Percentiles rank a stretch among this genome's conserved stretches.
These are phyloP conservation scores for Leucophenga maculata DNA, from an alignment of 2,888 invertebrate species.

Conservation along the genomic window DNA sequence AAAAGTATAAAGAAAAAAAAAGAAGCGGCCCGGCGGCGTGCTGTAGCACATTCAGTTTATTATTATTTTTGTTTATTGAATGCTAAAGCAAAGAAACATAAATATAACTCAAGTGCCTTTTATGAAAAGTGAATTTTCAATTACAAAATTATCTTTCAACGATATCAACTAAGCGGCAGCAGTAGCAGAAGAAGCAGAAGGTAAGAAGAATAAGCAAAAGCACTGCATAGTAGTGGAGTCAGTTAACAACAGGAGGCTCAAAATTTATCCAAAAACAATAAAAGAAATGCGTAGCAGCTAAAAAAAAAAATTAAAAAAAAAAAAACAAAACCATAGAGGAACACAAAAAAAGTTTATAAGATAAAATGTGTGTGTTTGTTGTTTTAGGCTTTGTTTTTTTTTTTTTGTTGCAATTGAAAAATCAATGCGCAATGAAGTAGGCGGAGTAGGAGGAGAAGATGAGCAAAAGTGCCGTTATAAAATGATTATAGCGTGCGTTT, in stretches of 20 bases:
- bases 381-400: background rate
- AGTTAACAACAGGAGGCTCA: background rate
- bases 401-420: constrained; percentile 45
- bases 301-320: constrained; percentile 26
- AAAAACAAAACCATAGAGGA: constrained; percentile 4
- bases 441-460: background rate
- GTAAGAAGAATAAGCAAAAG: background rate
- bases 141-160: too few species aligned
- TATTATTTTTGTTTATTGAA: too few species aligned
- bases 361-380: background rate
- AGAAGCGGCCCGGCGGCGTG: too few species aligned
- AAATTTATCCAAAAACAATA: background rate
- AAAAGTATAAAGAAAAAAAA: too few species aligned
- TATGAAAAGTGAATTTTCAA: too few species aligned
- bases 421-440: constrained; percentile 32
- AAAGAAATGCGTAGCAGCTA: background rate
- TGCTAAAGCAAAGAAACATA: too few species aligned
- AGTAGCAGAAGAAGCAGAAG: too few species aligned
- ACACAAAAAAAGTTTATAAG: background rate
- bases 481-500: too few species aligned
- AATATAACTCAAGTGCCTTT: too few species aligned
- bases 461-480: background rate
- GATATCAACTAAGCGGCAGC: too few species aligned
- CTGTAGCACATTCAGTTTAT: too few species aligned
- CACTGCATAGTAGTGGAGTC: background rate